Conservation (phyloP, 2,888 invertebrate genomes). For the Parnassius glacialis region DNA sequence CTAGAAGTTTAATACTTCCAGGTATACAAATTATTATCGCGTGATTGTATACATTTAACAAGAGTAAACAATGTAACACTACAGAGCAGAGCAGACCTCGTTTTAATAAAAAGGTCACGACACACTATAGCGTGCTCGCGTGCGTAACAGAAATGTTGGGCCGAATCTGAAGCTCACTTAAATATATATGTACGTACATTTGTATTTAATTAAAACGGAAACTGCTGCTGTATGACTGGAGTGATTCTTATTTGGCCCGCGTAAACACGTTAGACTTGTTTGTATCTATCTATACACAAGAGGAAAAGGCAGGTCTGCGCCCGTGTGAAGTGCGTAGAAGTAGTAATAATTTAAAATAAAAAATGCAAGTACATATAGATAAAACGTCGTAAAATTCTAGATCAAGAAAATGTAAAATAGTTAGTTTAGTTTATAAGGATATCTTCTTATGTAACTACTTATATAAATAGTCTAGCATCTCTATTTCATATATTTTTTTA, state of each 20-base stretch:
- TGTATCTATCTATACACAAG: not conserved
- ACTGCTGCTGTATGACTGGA: conserved; percentile 11
- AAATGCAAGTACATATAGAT: not conserved
- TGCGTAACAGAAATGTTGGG: conserved; percentile 2
- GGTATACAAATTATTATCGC: not conserved
- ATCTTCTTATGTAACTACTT: too few relatives aligned
- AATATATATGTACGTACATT: conserved; percentile 1
- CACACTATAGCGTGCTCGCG: conserved; percentile 8
- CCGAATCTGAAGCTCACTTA: not conserved
- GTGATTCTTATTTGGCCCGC: conserved; percentile 12
- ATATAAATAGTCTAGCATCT: too few relatives aligned
- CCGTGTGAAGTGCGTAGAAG: not conserved
- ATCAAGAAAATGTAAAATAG: too few relatives aligned
- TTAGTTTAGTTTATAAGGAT: too few relatives aligned
- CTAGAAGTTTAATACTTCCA: not conserved
- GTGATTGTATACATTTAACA: conserved; percentile 12
- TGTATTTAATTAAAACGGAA: conserved; percentile 19
- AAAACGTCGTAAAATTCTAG: too few relatives aligned
- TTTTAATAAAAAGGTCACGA: conserved; percentile 4
- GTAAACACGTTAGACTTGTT: conserved; percentile 21
- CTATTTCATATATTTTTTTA: too few relatives aligned
- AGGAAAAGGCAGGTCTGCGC: conserved; percentile 2
- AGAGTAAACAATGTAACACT: conserved; percentile 1
- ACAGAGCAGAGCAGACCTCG: not conserved
- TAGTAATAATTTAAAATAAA: not conserved